Percentiles rank a stretch among this genome's conserved stretches.
These are phyloP conservation scores for Anastrepha obliqua DNA, from an alignment of 1,140 invertebrate species.

Conservation along the genomic window DNA sequence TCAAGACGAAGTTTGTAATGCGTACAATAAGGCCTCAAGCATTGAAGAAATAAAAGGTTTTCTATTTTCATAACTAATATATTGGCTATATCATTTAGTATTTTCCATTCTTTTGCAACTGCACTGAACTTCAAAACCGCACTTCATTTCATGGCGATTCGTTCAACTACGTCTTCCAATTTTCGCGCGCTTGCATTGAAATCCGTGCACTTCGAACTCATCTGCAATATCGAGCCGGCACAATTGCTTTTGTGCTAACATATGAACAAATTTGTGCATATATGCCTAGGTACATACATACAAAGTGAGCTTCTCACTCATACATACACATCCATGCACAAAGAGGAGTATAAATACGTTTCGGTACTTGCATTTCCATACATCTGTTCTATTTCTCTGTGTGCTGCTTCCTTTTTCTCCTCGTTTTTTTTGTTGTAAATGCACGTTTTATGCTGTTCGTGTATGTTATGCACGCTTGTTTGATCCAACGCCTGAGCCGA, in stretches of 20 bases:
- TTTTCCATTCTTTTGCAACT: too few relatives aligned
- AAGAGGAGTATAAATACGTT: too few relatives aligned
- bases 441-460: background rate
- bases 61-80: too few relatives aligned
- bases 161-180: conserved; percentile 4
- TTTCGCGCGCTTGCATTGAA: background rate
- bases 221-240: conserved; percentile 2
- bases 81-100: too few relatives aligned
- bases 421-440: conserved; percentile 37
- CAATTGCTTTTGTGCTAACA: background rate
- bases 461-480: background rate
- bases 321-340: too few relatives aligned
- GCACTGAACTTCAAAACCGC: background rate
- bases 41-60: too few relatives aligned
- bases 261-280: conserved; percentile 12
- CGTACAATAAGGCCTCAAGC: too few relatives aligned
- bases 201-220: conserved; percentile 37
- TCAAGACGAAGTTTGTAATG: too few relatives aligned
- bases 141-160: background rate
- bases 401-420: background rate
- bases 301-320: too few relatives aligned
- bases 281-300: background rate
- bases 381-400: too few relatives aligned
- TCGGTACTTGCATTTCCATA: too few relatives aligned
- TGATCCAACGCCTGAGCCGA: conserved; percentile 30